Evolutionary conservation across 2,797 vertebrate species (phyloP).

Genomic region (Chelonia mydas): DNA sequence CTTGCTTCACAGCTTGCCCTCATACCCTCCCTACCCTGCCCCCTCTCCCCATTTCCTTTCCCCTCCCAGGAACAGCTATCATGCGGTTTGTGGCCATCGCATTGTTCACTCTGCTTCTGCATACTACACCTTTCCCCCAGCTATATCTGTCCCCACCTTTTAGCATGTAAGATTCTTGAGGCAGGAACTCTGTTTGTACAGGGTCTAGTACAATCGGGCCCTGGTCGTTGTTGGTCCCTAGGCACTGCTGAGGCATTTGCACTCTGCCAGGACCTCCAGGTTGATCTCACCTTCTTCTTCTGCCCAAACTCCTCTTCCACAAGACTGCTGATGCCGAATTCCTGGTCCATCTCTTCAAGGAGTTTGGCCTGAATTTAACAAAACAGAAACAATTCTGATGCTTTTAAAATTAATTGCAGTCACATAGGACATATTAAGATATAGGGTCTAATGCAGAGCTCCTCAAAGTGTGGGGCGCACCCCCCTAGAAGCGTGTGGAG

Average conservation of each 20-base stretch:
- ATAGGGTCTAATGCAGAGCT: too few species aligned
- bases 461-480: too few species aligned
- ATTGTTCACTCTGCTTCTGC: background rate
- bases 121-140: background rate
- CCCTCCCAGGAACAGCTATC: background rate
- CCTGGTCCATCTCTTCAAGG: slow-evolving; percentile 94
- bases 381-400: background rate
- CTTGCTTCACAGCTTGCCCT: too few species aligned
- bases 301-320: slow-evolving; percentile 93
- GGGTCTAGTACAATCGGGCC: background rate
- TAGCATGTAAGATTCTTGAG: background rate
- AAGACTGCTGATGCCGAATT: slow-evolving; percentile 93
- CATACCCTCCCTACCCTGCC: background rate
- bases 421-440: too few species aligned
- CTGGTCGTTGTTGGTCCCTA: background rate
- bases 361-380: slow-evolving; percentile 84
- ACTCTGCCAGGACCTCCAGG: background rate
- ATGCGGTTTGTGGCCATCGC: background rate
- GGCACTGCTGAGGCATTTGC: background rate
- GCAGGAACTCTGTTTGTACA: background rate
- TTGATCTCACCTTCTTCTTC: slow-evolving; percentile 77
- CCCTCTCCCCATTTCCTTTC: background rate
- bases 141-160: background rate
- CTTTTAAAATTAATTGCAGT: background rate
- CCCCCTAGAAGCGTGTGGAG: too few species aligned